Base-by-base conservation (phyloP, 2,888 invertebrate species). In the Eupithecia tripunctaria region DNA sequence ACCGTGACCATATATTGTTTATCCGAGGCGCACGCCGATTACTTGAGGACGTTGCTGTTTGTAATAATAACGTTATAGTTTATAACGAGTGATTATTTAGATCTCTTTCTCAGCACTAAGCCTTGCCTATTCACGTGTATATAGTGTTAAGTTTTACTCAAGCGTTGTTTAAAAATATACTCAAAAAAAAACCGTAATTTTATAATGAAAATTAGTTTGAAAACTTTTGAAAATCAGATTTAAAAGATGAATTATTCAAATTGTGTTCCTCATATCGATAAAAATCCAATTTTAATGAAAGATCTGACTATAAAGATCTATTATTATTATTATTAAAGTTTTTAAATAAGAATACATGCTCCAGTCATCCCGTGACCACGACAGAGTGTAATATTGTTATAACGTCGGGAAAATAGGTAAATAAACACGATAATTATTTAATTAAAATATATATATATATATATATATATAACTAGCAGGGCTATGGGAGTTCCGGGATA, bases 71-170 rank as follows among this genome's bases (percentile, higher is more conserved):
- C 68, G 70, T 70, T 72, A 64, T 56, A 56, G 67, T 59, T 64
- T 71, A 56, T 73, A 75, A 71, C 72, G 66, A 69, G 75, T 73
- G 62, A 75, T 72, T 68, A 1, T 60, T 8, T 65, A 72, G 77
- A 77, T 76, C 76, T 79, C 76, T 60, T 73, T 73, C 63, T 63
- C 36, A 47, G 78, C 79, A 79, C 79, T 72, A 56, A 47, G 79
- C 76, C 78, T 78, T 74, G 79, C 79, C 78, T 72, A 68, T 27
- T 77, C 75, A 76, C 74, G 12, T 76, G 74, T 78, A 72, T 29
- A 74, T 62, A 74, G 68, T 60, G 43, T 62, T 59, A 70, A 59
- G 70, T 70, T 65, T 69, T 76, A 78, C 67, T 78, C 64, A 70
- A 72, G 73, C 68, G 56, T 78, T 79, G 78, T 78, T 78, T 78